Percentiles rank a stretch among this genome's conserved stretches.
These are phyloP conservation scores for Nothocercus julius DNA, from an alignment of 2,113 vertebrate genomes.

Conservation along the genomic window DNA sequence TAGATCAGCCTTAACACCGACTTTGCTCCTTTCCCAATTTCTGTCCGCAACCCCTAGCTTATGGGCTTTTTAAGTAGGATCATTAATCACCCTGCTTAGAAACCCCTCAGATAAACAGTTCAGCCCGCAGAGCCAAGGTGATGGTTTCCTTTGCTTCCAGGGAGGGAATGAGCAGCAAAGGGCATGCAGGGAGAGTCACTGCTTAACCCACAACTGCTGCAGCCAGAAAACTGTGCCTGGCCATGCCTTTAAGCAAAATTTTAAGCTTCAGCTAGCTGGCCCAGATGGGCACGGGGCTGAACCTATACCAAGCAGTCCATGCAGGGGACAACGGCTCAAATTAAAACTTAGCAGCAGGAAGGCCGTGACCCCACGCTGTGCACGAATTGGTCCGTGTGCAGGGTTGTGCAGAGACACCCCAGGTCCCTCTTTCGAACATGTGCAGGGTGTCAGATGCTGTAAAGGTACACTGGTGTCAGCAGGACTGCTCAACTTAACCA, in stretches of 20 bases:
- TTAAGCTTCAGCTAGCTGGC: neutral
- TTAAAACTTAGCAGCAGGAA: neutral
- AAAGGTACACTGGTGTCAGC: accelerated
- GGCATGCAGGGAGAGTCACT: neutral
- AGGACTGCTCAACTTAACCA: neutral
- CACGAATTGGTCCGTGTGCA: neutral
- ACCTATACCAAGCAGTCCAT: neutral
- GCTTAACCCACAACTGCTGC: neutral
- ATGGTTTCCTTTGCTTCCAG: neutral
- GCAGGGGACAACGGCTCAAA: neutral
- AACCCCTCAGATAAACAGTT: neutral
- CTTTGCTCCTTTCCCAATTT: neutral
- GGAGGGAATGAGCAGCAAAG: neutral
- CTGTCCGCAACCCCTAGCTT: neutral
- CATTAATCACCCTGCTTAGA: neutral
- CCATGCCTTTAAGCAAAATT: accelerated
- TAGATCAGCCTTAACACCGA: neutral
- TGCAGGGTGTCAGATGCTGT: neutral
- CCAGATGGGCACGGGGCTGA: no score
- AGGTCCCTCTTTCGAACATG: neutral
- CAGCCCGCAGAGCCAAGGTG: neutral
- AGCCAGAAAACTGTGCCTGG: neutral
- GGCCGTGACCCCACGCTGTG: accelerated
- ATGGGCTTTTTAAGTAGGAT: neutral
- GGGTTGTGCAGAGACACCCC: neutral